Percentiles rank a stretch among this genome's conserved stretches.
These are phyloP conservation scores for Dinocampus coccinellae DNA, from an alignment of 2,888 invertebrate genomes.

Conservation along the genomic window DNA sequence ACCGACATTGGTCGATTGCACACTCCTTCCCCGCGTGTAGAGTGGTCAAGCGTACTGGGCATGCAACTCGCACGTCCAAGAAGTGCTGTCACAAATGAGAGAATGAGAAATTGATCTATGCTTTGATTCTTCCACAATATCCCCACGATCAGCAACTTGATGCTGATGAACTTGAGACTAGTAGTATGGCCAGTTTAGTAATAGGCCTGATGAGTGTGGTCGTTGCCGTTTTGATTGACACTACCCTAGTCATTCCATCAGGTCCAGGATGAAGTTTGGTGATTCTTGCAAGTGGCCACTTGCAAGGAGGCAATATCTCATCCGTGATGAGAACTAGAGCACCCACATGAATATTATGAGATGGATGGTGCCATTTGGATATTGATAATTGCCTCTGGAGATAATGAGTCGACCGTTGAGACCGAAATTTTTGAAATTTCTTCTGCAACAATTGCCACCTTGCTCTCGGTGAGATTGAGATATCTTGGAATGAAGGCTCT, in stretches of 20 bases:
- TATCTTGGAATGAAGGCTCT: not conserved
- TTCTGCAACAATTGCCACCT: slow-evolving; percentile 19
- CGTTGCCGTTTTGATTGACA: slow-evolving; percentile 44
- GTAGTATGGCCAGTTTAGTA: slow-evolving; percentile 37
- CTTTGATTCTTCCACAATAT: too few species aligned
- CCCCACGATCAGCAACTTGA: too few species aligned
- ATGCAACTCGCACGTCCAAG: too few species aligned
- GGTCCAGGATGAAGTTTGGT: slow-evolving; percentile 43
- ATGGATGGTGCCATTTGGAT: not conserved
- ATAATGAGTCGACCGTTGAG: slow-evolving; percentile 11
- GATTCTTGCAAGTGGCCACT: slow-evolving; percentile 48
- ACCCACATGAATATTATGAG: slow-evolving; percentile 19
- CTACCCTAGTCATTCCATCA: slow-evolving; percentile 47
- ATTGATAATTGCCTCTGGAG: not conserved
- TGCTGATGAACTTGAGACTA: too few species aligned
- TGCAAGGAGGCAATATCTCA: slow-evolving; percentile 40
- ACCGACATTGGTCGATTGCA: too few species aligned
- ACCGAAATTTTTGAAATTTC: slow-evolving; percentile 15
- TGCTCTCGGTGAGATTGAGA: not conserved
- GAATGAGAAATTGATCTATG: too few species aligned
- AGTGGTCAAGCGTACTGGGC: too few species aligned
- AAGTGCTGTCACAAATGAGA: too few species aligned
- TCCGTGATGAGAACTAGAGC: slow-evolving; percentile 41
- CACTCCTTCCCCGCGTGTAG: too few species aligned
- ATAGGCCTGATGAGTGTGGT: slow-evolving; percentile 41